A percentile compares a stretch with the other conserved stretches of the same genome.
These are phyloP conservation scores for Falco peregrinus DNA, from an alignment of 2,797 vertebrate species.

Conservation along the genomic window DNA sequence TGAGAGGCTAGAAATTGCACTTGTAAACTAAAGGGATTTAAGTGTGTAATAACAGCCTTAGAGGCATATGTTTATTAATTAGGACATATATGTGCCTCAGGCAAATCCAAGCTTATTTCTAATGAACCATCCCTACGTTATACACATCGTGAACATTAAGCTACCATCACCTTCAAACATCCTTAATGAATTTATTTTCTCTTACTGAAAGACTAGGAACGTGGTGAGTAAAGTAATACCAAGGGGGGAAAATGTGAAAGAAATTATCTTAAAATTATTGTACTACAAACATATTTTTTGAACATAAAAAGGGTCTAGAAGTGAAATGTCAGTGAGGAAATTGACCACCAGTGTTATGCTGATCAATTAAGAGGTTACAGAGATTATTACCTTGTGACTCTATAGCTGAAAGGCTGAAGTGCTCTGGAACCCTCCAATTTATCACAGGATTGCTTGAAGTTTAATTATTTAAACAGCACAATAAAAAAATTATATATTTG, in stretches of 20 bases:
- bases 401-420: neutral
- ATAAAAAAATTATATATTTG: neutral
- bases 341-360: neutral
- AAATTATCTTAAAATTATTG: neutral
- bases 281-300: neutral
- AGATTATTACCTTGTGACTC: neutral
- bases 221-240: neutral
- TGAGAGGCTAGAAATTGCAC: slow-evolving; percentile 3
- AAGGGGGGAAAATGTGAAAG: neutral
- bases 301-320: neutral
- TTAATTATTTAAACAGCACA: neutral
- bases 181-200: neutral
- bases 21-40: neutral
- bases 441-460: neutral
- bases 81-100: neutral
- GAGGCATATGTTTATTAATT: slow-evolving; percentile 35
- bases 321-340: neutral
- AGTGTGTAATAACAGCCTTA: neutral
- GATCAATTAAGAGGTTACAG: neutral
- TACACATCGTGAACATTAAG: neutral
- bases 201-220: neutral
- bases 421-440: neutral
- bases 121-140: neutral
- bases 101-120: neutral
- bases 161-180: neutral